A percentile compares a stretch with the other conserved stretches of the same genome.
Conservation (phyloP, 1,140 invertebrate genomes). For the Camponotus vicinus region DNA sequence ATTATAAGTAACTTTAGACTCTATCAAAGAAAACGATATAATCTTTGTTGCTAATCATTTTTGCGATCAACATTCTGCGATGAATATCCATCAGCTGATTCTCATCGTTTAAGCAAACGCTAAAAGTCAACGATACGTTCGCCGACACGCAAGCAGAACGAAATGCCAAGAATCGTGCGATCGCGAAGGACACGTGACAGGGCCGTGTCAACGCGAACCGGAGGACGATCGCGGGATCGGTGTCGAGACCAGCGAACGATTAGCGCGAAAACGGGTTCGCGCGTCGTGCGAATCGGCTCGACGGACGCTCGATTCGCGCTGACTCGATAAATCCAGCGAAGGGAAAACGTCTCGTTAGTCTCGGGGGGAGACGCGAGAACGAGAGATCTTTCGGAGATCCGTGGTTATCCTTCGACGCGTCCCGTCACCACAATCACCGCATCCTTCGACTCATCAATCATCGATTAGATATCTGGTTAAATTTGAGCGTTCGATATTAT, state of each 20-base stretch:
- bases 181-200: slow-evolving; percentile 55
- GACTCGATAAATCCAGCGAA: slow-evolving; percentile 73
- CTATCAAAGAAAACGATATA: neutral
- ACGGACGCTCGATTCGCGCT: neutral
- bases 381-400: slow-evolving; percentile 73
- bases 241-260: slow-evolving; percentile 74
- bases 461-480: neutral
- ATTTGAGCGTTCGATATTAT: neutral
- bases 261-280: slow-evolving; percentile 71
- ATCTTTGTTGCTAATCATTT: neutral
- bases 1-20: too few species aligned
- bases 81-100: slow-evolving; percentile 6
- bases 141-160: slow-evolving; percentile 23
- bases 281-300: slow-evolving; percentile 68
- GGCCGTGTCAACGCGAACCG: slow-evolving; percentile 63
- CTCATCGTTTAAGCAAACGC: neutral
- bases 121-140: slow-evolving; percentile 3
- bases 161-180: slow-evolving; percentile 40
- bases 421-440: neutral
- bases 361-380: slow-evolving; percentile 48
- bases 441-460: neutral
- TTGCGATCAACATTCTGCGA: neutral
- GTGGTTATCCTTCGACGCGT: slow-evolving; percentile 59
- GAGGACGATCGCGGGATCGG: slow-evolving; percentile 70
- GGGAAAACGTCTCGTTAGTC: slow-evolving; percentile 77